Evolutionary conservation across 2,797 vertebrate species (phyloP).

Genomic region (Tokudaia tokunoshimensis): DNA sequence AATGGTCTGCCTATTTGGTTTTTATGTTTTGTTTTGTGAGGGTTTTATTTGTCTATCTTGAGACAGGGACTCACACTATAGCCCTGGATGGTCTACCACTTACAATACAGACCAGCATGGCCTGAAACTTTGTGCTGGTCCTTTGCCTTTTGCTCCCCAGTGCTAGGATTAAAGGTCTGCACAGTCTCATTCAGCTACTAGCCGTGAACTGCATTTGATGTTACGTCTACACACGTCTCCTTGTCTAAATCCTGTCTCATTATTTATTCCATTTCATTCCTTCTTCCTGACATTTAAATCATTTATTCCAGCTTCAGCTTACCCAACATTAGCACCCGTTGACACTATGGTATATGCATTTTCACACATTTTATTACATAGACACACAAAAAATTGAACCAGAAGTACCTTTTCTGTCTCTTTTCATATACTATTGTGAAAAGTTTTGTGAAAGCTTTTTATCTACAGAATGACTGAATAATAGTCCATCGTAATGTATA

Average conservation of each 20-base stretch:
- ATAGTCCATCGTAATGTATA: neutral
- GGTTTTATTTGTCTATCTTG: neutral
- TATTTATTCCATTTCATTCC: conserved; percentile 41
- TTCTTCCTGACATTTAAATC: conserved; percentile 46
- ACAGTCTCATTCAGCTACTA: neutral
- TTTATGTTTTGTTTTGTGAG: neutral
- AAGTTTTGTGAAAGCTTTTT: conserved; percentile 24
- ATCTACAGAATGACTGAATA: conserved; percentile 5
- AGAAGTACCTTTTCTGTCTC: neutral
- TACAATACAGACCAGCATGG: neutral
- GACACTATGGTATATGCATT: neutral
- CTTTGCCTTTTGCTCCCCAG: neutral
- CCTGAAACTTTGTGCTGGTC: neutral
- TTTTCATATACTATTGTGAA: conserved; percentile 39
- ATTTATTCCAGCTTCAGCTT: conserved; percentile 28
- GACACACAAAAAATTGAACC: conserved; percentile 36
- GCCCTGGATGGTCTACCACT: neutral
- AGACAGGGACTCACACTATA: neutral
- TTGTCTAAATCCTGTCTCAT: conserved; percentile 64
- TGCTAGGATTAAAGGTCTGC: neutral
- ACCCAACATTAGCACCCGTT: conserved; percentile 39
- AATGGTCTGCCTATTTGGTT: neutral
- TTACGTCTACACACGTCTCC: conserved; percentile 50
- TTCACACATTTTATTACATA: conserved; percentile 32
- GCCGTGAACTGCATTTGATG: conserved; percentile 28